Evolutionary conservation across 2,113 vertebrate species (phyloP).

Genomic region (Emydocephalus ijimae): DNA sequence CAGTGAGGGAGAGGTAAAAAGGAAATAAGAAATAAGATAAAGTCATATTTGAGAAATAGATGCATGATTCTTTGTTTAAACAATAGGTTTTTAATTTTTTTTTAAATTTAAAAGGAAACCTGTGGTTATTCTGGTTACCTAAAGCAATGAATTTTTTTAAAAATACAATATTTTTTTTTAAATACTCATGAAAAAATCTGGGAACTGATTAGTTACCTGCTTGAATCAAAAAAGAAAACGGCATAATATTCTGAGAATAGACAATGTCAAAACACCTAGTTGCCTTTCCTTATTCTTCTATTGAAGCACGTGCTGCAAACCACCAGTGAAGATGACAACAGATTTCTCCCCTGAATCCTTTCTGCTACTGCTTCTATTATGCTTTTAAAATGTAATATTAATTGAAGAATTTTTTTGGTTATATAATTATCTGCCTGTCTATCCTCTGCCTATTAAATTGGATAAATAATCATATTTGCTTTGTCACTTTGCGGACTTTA

Average conservation of each 20-base stretch:
- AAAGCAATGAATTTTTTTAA: slow-evolving; percentile 45
- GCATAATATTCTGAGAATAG: neutral
- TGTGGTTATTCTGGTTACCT: slow-evolving; percentile 38
- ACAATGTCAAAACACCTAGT: neutral
- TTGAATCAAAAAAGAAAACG: neutral
- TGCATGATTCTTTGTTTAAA: slow-evolving; percentile 33
- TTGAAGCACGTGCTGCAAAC: neutral
- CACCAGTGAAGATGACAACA: neutral
- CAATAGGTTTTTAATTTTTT: neutral
- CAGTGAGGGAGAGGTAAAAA: neutral
- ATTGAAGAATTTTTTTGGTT: neutral
- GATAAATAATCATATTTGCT: neutral
- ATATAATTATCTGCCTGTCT: neutral
- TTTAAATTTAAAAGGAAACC: neutral
- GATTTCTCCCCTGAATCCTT: neutral
- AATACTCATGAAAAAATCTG: slow-evolving; percentile 3
- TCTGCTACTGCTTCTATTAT: neutral
- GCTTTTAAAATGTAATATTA: neutral
- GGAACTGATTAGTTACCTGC: neutral
- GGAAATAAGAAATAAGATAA: neutral
- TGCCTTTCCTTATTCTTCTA: neutral
- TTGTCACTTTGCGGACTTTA: neutral
- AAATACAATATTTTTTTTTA: slow-evolving; percentile 20
- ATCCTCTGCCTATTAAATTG: neutral
- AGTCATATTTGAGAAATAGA: slow-evolving; percentile 8